Percentiles rank a stretch among this genome's conserved stretches.
Evolutionary conservation across 2,113 vertebrate genomes (phyloP).

Genomic region (Orthonyx spaldingii): DNA sequence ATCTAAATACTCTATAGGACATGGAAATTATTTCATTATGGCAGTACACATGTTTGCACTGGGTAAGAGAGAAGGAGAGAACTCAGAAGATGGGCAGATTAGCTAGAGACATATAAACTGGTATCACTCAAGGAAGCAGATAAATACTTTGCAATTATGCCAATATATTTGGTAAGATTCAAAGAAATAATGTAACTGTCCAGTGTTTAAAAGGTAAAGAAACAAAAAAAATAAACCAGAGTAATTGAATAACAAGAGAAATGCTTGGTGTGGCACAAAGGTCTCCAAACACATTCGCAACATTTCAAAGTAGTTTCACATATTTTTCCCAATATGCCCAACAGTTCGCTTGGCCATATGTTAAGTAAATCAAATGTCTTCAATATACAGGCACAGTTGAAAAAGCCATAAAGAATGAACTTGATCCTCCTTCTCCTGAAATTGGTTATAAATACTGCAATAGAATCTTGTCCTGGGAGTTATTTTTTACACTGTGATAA

Average conservation of each 20-base stretch:
- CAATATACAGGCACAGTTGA: conserved; percentile 12
- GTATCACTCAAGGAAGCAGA: background rate
- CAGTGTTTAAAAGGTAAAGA: background rate
- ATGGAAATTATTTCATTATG: conserved; percentile 63
- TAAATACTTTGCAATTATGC: background rate
- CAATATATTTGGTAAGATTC: background rate
- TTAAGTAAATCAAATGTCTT: conserved; percentile 56
- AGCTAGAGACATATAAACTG: background rate
- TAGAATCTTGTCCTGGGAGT: conserved; percentile 54
- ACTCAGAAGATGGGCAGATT: background rate
- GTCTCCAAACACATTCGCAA: conserved; percentile 61
- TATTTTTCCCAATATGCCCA: conserved; percentile 66
- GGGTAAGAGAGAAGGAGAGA: background rate
- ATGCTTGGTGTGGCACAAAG: background rate
- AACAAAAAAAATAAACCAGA: background rate
- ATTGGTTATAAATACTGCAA: conserved; percentile 48
- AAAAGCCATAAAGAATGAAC: conserved; percentile 50
- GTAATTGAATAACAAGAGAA: conserved; percentile 51
- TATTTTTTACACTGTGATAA: conserved; percentile 62
- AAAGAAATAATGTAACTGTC: background rate
- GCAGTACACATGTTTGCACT: conserved; percentile 6
- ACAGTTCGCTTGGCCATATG: conserved; percentile 53
- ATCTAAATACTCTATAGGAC: conserved; percentile 64
- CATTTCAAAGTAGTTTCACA: conserved; percentile 64
- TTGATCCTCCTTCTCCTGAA: conserved; percentile 51